phyloP scores from a whole-genome alignment of 1,140 invertebrate species.

The Olivierus martensii region DNA sequence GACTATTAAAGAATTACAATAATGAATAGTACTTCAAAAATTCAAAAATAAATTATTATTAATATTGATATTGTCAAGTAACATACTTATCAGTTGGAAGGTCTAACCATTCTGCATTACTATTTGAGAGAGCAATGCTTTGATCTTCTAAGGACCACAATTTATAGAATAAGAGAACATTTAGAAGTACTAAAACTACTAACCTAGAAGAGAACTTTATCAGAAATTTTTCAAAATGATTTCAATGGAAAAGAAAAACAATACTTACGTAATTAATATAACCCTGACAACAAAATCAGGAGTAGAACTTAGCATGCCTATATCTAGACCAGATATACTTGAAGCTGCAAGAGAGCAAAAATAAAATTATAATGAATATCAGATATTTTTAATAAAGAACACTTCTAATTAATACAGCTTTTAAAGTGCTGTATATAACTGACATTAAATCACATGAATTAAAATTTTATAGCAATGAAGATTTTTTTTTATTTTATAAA shows the following conservation, averaged over 20 bases:
- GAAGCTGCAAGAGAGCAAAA: background rate
- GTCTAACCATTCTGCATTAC: slow-evolving; percentile 11
- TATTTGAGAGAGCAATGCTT: slow-evolving; percentile 21
- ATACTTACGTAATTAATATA: slow-evolving; percentile 18
- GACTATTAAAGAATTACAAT: slow-evolving; percentile 33
- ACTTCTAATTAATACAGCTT: no score
- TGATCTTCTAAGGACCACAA: slow-evolving; percentile 48
- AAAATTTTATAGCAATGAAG: no score
- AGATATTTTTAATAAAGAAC: no score
- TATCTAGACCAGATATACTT: slow-evolving; percentile 12
- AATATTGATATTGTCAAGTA: slow-evolving; percentile 23
- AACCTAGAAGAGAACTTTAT: slow-evolving; percentile 13
- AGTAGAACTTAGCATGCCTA: slow-evolving; percentile 8
- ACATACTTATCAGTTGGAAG: slow-evolving; percentile 18
- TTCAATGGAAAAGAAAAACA: background rate
- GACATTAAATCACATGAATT: no score
- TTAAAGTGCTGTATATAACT: no score
- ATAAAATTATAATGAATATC: no score
- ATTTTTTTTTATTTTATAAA: no score
- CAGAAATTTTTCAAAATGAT: no score
- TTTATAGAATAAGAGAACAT: slow-evolving; percentile 63
- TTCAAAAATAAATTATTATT: no score
- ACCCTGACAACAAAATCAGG: slow-evolving; percentile 17
- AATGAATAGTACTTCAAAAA: no score
- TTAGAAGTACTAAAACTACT: slow-evolving; percentile 49